Evolutionary conservation across 2,888 invertebrate species (phyloP).

Genomic region (Chydorus sphaericus): DNA sequence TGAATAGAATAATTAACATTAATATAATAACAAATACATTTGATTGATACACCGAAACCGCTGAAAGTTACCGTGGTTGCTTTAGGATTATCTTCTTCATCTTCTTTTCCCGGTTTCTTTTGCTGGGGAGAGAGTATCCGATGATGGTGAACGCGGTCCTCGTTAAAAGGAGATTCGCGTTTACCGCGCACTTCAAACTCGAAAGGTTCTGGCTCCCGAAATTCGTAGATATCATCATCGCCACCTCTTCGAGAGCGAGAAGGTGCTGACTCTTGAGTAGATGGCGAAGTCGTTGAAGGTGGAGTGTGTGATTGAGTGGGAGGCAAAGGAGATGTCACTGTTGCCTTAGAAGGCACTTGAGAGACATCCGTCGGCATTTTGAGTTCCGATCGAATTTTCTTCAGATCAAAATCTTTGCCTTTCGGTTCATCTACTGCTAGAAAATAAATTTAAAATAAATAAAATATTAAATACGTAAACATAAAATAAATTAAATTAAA

Average conservation of each 20-base stretch:
- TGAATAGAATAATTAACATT: background rate
- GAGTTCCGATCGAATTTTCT: slow-evolving; percentile 67
- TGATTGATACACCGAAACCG: background rate
- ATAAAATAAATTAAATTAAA: background rate
- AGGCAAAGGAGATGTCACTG: slow-evolving; percentile 32
- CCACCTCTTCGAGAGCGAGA: slow-evolving; percentile 20
- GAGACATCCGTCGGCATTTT: slow-evolving; percentile 57
- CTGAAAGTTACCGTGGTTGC: background rate
- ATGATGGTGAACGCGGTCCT: slow-evolving; percentile 3
- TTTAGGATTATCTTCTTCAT: slow-evolving; percentile 11
- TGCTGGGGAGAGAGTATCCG: background rate
- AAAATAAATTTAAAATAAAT: slow-evolving; percentile 2
- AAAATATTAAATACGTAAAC: background rate
- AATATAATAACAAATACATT: background rate
- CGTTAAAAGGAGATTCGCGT: slow-evolving; percentile 22
- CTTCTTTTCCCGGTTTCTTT: slow-evolving; percentile 15
- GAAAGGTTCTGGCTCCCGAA: slow-evolving; percentile 77
- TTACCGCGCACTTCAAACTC: slow-evolving; percentile 55
- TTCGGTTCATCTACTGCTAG: slow-evolving; percentile 29
- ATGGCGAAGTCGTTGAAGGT: slow-evolving; percentile 12
- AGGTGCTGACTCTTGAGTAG: slow-evolving; percentile 12
- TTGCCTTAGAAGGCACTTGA: slow-evolving; percentile 26
- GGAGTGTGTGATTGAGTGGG: slow-evolving; percentile 23
- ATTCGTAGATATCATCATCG: slow-evolving; percentile 62
- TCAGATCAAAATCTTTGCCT: slow-evolving; percentile 64